Evolutionary conservation across 2,797 vertebrate genomes (phyloP), one percentile per base, ranked within the genome.

Genomic region (Paramormyrops hopkinsi): DNA sequence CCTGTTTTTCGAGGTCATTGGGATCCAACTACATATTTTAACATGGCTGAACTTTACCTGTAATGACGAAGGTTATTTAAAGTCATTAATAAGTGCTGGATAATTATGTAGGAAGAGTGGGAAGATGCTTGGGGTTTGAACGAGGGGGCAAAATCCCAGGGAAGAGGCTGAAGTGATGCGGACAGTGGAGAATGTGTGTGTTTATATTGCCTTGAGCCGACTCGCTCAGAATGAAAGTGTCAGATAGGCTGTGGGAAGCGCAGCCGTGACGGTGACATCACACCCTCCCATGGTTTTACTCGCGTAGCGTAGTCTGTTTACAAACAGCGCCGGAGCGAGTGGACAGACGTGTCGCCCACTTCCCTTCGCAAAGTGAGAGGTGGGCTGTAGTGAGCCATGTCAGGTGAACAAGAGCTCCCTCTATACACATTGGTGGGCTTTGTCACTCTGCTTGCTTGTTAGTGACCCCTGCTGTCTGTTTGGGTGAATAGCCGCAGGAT

Each of bases 391-490:
- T 87, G 50, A 56, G 53, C 84, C 12, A 7, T 51, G 46, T 87
- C 50, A 87, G 53, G 85, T 87, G 85, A 87, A 59, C 85, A 56
- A 56, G 19, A 48, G 48, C 84, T 54, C 84, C 51, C 84, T 50
- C 84, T 54, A 25, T 84, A 9, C 46, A 84, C n/a, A 4, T 12
- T 2, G 46, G 19, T 48, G 44, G 19, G 19, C 82, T 48, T 50
- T 25, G 46, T 84, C 12, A 4, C 37, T 84, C 46, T 84, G 51
- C 54, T 54, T 44, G 44, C 11, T 69, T 29, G n/a, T 69, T 88
- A 65, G 48, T 88, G 86, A 88, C 54, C 33, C 56, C 54, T 88
- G 37, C 86, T 88, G 86, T 88, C 56, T 65, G 56, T 88, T 65
- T 65, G 17, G 50, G 48, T 53, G 84, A 33, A 86, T 86, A 86